Evolutionary conservation across 1,140 invertebrate genomes (phyloP).

Genomic region (Orius insidiosus): DNA sequence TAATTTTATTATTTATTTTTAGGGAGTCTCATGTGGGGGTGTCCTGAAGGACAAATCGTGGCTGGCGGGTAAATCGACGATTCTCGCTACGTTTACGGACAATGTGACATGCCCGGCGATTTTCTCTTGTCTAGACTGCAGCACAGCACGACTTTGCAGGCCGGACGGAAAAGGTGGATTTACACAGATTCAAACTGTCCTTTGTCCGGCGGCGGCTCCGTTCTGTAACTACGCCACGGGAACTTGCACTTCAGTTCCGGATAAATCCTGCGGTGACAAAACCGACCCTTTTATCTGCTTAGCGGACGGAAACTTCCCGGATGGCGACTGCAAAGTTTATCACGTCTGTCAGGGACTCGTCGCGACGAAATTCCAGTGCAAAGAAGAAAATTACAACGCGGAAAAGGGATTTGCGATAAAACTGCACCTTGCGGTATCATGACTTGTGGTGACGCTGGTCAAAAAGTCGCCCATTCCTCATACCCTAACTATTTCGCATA

Average conservation of each 20-base stretch:
- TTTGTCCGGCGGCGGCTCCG: not conserved
- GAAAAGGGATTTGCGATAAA: not conserved
- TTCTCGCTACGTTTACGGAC: no score
- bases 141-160: slow-evolving; percentile 8
- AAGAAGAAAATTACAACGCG: slow-evolving; percentile 2
- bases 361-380: slow-evolving; percentile 1
- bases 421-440: not conserved
- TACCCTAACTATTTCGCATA: slow-evolving; percentile 6
- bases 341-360: not conserved
- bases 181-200: not conserved
- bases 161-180: not conserved
- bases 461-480: not conserved
- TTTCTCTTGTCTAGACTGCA: slow-evolving; percentile 9
- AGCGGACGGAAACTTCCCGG: slow-evolving; percentile 10
- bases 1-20: no score
- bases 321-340: slow-evolving; percentile 6
- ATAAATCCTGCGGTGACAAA: not conserved
- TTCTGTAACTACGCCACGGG: slow-evolving; percentile 12
- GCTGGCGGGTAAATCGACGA: no score
- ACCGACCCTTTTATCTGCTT: slow-evolving; percentile 11
- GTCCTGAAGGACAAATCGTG: no score
- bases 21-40: no score
- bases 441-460: not conserved
- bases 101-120: not conserved
- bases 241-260: not conserved